Evolutionary conservation across 2,113 vertebrate species (phyloP), one percentile per base, ranked within the genome.

Genomic region (Chascanopsetta lugubris): DNA sequence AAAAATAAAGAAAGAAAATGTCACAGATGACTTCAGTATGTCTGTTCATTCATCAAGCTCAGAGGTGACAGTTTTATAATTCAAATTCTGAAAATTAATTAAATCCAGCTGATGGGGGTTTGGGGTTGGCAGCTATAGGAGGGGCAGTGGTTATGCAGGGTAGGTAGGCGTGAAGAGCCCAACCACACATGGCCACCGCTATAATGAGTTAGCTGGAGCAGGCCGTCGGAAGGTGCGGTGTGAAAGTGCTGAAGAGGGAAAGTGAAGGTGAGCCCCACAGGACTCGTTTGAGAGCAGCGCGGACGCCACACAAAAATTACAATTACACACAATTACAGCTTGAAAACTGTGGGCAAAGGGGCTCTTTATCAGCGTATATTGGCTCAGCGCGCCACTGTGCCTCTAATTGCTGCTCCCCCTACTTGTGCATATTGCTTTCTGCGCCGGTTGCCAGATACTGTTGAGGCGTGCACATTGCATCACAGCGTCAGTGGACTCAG

Each of bases 321-420:
- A 90, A 90, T 89, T 89, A 86, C 69, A 85, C 85, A 72, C 90
- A 87, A 89, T 90, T 88, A 87, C 79, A 78, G 82, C 79, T 80
- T 83, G 73, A 82, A 83, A 80, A 84, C 68, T 72, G 75, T 80
- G 67, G 67, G 83, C 75, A 82, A 76, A 81, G 63, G 79, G 74
- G 67, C 77, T 82, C 72, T 88, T 89, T 83, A 88, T 85, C 87
- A 82, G 79, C 72, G 80, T 84, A 61, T 79, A 86, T 87, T 85
- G 83, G 79, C 74, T 84, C 72, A 75, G 76, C 65, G 82, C 79
- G 85, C 78, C 68, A 48, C 80, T 83, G 79, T 79, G 70, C 57
- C 66, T 78, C 79, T 90, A 89, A 87, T 88, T 87, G 68, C 83
- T 79, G 67, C 66, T 80, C 69, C 81, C n/a, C 58, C 58, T 75